Percentiles rank a stretch among this genome's conserved stretches.
Conservation (phyloP, 2,113 vertebrate species). For the Chlorodrepanis virens region DNA sequence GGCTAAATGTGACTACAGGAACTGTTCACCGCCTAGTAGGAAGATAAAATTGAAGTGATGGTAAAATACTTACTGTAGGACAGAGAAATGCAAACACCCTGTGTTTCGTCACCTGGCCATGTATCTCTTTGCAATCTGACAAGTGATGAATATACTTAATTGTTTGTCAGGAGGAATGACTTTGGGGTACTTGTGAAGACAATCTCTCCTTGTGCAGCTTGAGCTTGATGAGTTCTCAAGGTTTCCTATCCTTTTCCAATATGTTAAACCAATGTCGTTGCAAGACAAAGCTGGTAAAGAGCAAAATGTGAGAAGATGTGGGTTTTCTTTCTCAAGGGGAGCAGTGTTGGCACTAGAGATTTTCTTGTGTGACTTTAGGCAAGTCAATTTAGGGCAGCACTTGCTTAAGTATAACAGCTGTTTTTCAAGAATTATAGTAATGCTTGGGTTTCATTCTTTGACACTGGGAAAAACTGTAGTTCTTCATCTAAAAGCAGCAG, state of each 20-base stretch:
- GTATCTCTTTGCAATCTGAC: not conserved
- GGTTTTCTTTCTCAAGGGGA: not conserved
- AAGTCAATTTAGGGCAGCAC: not conserved
- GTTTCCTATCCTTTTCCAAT: not conserved
- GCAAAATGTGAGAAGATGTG: not conserved
- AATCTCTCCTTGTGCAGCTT: not conserved
- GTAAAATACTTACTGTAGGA: not conserved
- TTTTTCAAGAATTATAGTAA: not conserved
- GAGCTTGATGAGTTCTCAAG: not conserved
- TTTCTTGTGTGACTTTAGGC: not conserved
- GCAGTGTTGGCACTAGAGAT: not conserved
- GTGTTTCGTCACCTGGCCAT: not conserved
- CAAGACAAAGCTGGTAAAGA: not conserved
- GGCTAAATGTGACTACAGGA: rapidly evolving
- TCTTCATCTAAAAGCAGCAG: not conserved
- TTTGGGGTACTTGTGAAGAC: not conserved
- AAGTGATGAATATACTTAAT: not conserved
- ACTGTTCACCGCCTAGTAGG: not conserved
- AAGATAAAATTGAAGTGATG: not conserved
- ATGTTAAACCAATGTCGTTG: not conserved
- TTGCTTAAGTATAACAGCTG: not conserved
- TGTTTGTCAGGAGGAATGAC: not conserved
- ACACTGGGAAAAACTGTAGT: not conserved
- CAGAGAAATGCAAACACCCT: not conserved
- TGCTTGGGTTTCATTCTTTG: not conserved